Base-by-base conservation (phyloP, 2,113 vertebrate species). In the Dasyornis broadbenti region DNA sequence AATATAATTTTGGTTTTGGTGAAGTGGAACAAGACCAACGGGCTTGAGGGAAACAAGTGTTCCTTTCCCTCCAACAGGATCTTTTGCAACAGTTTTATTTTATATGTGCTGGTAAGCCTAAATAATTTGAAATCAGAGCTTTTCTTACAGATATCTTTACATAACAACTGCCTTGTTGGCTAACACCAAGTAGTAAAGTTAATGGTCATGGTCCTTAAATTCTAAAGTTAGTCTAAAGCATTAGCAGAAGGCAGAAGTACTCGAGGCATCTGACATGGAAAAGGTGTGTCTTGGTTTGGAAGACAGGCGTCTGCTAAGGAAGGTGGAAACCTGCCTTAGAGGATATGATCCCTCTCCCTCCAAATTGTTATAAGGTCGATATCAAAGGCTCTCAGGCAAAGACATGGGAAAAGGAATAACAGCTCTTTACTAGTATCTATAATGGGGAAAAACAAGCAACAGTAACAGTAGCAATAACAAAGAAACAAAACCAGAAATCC, bases 41-140 rank as follows among this genome's bases (percentile, higher is more conserved):
- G 10, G 1, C 10, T n/a, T 71, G 22, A 7, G 2, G 13, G 6
- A 71, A 9, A 71, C 31, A 13, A 10, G 1, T 35, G 26, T 3
- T 64, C 19, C 26, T 82, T 64, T 63, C 31, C 63, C 82, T 66
- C n/a, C n/a, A 31, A 60, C 1, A 61, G 79, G 18, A 42, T 27
- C 30, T 65, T 87, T 54, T 68, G 19, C 21, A 53, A 66, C 33
- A 7, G 24, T 45, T 64, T 76, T 60, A 30, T 70, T 82, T 65
- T 24, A 26, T 10, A 7, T 40, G 13, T 81, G 3, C 37, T 54
- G 3, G 8, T 63, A 77, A 7, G 11, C 60, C 11, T 60, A 64
- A 64, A 42, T 31, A 42, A 44, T 45, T 81, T 72, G 49, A 83
- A 86, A 81, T 59, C 15, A 35, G 31, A 26, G 8, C 9, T 84